These are phyloP conservation scores for Trematomus bernacchii DNA, from an alignment of 2,797 vertebrate genomes.

Conservation along the genomic window DNA sequence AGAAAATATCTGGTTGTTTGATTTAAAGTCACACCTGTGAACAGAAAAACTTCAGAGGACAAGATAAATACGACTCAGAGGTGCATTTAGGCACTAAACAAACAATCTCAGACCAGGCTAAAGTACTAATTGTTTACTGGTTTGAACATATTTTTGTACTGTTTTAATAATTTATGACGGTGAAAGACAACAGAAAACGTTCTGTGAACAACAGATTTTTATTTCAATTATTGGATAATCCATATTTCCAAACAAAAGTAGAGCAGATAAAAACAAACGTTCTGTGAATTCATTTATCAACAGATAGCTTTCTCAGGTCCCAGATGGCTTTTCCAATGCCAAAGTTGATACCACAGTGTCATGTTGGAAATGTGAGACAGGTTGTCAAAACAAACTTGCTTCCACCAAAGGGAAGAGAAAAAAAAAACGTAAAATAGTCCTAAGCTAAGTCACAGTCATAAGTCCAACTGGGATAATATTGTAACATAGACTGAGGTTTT, in stretches of 20 bases:
- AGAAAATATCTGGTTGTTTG: conserved; percentile 12
- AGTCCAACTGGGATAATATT: conserved; percentile 71
- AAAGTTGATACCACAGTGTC: conserved; percentile 72
- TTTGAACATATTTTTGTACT: neutral
- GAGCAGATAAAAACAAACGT: conserved; percentile 80
- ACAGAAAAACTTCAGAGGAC: neutral
- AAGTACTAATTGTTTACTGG: neutral
- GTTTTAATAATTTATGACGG: neutral
- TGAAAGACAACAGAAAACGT: conserved; percentile 31
- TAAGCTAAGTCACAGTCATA: conserved; percentile 79
- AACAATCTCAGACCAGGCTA: neutral
- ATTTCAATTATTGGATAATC: conserved; percentile 82
- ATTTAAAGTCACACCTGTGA: neutral
- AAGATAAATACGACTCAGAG: neutral
- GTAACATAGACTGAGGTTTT: conserved; percentile 79
- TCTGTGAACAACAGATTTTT: conserved; percentile 84
- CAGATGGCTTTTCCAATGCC: conserved; percentile 72
- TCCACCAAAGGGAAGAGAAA: conserved; percentile 54
- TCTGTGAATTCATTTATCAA: conserved; percentile 77
- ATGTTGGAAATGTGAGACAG: conserved; percentile 75
- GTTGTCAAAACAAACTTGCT: conserved; percentile 62
- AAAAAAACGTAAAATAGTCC: conserved; percentile 66
- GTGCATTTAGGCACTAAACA: neutral
- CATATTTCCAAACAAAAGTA: conserved; percentile 84
- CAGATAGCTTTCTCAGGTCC: conserved; percentile 75